A percentile compares a stretch with the other conserved stretches of the same genome.
Evolutionary conservation across 2,888 invertebrate species (phyloP).

Genomic region (Drosophila macrothrix): DNA sequence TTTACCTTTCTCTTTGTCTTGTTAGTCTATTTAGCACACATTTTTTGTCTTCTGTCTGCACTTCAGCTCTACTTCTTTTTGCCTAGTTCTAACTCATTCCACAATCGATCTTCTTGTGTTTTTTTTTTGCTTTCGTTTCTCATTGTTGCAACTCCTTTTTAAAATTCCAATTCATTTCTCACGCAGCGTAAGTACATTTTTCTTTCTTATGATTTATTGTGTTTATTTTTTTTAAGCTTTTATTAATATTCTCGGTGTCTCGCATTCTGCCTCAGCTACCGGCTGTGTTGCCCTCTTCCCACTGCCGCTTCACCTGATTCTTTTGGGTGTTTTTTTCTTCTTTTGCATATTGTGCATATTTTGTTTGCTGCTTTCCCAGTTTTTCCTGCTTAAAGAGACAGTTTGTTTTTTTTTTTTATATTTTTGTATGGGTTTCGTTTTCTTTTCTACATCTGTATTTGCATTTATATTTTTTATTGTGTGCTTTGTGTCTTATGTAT

Average conservation of each 20-base stretch:
- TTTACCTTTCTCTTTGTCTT: constrained; percentile 29
- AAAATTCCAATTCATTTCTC: constrained; percentile 52
- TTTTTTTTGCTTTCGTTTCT: constrained; percentile 30
- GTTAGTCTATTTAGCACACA: background rate
- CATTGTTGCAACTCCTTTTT: constrained; percentile 15
- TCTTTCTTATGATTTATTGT: constrained; percentile 53
- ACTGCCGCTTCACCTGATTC: constrained; percentile 23
- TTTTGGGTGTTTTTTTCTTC: constrained; percentile 32
- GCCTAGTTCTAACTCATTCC: constrained; percentile 18
- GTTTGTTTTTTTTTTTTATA: constrained; percentile 39
- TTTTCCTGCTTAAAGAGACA: constrained; percentile 62
- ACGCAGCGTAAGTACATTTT: constrained; percentile 50
- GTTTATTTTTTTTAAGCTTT: constrained; percentile 22
- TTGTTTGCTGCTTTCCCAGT: constrained; percentile 42
- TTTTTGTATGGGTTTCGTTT: constrained; percentile 39
- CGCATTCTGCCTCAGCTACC: constrained; percentile 23
- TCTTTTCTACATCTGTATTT: constrained; percentile 34
- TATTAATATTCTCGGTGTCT: constrained; percentile 37
- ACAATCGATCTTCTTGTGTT: background rate
- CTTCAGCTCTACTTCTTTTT: background rate
- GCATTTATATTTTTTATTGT: constrained; percentile 15
- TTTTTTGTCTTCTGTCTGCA: background rate
- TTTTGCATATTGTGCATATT: constrained; percentile 74
- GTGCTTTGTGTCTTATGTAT: constrained; percentile 23
- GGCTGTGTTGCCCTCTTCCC: constrained; percentile 1